These are phyloP conservation scores for Pteria penguin DNA, from an alignment of 2,888 invertebrate species.

Conservation along the genomic window DNA sequence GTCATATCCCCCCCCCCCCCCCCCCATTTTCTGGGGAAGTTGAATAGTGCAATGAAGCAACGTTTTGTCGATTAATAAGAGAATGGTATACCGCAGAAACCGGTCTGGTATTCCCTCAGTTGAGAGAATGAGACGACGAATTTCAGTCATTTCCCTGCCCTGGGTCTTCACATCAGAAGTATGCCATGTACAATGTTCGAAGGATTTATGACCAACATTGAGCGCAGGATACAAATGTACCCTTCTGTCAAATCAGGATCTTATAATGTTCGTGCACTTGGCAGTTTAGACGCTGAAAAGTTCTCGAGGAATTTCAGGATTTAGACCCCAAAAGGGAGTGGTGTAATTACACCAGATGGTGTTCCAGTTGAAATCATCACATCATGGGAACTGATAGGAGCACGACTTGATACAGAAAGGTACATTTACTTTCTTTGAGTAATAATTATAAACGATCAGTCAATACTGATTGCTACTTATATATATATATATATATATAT, in stretches of 20 bases:
- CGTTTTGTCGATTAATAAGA: neutral
- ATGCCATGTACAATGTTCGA: conserved; percentile 29
- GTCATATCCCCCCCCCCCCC: too few relatives aligned
- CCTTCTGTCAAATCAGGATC: conserved; percentile 9
- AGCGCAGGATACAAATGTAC: conserved; percentile 28
- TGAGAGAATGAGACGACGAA: neutral
- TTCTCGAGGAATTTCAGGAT: conserved; percentile 35
- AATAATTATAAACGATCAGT: too few relatives aligned
- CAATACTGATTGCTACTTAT: too few relatives aligned
- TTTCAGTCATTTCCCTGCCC: conserved; percentile 25
- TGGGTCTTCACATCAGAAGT: conserved; percentile 17
- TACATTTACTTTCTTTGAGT: too few relatives aligned
- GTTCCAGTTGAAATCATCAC: conserved; percentile 15
- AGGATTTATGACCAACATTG: conserved; percentile 36
- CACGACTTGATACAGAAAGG: conserved; percentile 19
- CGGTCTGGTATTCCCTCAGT: conserved; percentile 12
- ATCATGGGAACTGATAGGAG: conserved; percentile 19
- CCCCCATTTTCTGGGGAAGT: too few relatives aligned
- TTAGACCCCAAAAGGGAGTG: conserved; percentile 31
- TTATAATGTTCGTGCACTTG: conserved; percentile 27
- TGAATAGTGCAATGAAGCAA: too few relatives aligned
- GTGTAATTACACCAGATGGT: conserved; percentile 30
- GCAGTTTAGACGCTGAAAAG: conserved; percentile 31
- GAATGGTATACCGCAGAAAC: conserved; percentile 43
- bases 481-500: too few relatives aligned